Evolutionary conservation across 2,113 vertebrate genomes (phyloP).

Genomic region (Pogonocichla stellata): DNA sequence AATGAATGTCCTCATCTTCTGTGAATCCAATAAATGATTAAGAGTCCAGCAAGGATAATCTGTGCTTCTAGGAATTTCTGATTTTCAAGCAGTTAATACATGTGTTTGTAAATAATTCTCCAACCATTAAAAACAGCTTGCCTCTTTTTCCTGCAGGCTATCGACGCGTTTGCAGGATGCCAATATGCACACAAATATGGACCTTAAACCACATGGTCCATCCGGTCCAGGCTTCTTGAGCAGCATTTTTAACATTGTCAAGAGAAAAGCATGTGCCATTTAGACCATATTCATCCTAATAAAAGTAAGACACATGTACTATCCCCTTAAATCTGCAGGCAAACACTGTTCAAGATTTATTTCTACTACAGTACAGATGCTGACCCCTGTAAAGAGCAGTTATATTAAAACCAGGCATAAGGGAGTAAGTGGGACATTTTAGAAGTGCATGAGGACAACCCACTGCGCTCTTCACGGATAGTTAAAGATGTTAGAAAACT

Average conservation of each 20-base stretch:
- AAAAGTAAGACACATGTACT: not conserved
- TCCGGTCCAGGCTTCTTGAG: not conserved
- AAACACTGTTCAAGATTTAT: not conserved
- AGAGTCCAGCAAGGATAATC: not conserved
- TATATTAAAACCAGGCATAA: constrained; percentile 15
- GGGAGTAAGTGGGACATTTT: not conserved
- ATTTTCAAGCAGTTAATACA: not conserved
- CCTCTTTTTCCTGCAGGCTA: not conserved
- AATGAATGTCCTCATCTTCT: not conserved
- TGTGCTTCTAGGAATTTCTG: not conserved
- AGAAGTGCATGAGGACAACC: not conserved
- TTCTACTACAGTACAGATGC: not conserved
- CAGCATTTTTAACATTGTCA: not conserved
- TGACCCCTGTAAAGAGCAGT: not conserved
- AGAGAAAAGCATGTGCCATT: not conserved
- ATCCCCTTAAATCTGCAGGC: not conserved
- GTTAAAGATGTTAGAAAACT: not conserved
- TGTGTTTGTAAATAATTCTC: constrained; percentile 19
- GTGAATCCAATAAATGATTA: not conserved
- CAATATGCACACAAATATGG: not conserved
- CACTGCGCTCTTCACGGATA: not conserved
- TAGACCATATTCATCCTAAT: not conserved
- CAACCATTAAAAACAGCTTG: constrained; percentile 12
- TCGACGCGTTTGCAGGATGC: not conserved
- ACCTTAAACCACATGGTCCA: not conserved